Evolutionary conservation across 2,113 vertebrate genomes (phyloP).

Genomic region (Elephas maximus): DNA sequence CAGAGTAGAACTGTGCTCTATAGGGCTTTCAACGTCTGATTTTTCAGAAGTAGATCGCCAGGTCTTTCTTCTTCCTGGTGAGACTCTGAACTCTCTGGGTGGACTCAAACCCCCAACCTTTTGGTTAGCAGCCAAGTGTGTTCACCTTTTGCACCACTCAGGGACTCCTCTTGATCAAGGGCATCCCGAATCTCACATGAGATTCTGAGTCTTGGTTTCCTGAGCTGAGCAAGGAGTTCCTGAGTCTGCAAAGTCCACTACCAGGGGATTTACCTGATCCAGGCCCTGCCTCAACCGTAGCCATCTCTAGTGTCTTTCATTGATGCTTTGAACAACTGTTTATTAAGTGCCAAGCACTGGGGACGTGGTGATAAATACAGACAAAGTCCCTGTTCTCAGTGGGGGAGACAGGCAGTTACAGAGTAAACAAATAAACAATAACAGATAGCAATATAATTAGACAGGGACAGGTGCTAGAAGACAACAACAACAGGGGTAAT

Average conservation of each 20-base stretch:
- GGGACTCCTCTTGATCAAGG: not conserved
- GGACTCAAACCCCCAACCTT: not conserved
- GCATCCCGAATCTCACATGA: accelerated
- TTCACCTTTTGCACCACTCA: not conserved
- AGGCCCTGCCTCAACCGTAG: not conserved
- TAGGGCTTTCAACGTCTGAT: not conserved
- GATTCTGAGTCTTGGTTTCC: not conserved
- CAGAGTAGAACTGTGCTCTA: not conserved
- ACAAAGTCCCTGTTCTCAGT: not conserved
- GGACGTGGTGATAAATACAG: not conserved
- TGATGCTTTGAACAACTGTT: not conserved
- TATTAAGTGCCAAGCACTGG: not conserved
- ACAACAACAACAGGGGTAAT: not conserved
- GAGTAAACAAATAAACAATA: not conserved
- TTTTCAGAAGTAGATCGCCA: not conserved
- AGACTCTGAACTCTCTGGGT: not conserved
- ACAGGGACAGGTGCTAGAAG: not conserved
- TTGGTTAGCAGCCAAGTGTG: not conserved
- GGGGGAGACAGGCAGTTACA: not conserved
- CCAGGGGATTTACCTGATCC: not conserved
- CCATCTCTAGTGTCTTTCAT: not conserved
- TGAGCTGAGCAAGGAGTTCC: not conserved
- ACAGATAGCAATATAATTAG: not conserved
- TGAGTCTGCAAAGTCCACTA: not conserved
- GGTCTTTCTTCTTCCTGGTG: not conserved